These are phyloP conservation scores for Tetraodon nigroviridis DNA, from an alignment of 2,113 vertebrate genomes.

Conservation along the genomic window DNA sequence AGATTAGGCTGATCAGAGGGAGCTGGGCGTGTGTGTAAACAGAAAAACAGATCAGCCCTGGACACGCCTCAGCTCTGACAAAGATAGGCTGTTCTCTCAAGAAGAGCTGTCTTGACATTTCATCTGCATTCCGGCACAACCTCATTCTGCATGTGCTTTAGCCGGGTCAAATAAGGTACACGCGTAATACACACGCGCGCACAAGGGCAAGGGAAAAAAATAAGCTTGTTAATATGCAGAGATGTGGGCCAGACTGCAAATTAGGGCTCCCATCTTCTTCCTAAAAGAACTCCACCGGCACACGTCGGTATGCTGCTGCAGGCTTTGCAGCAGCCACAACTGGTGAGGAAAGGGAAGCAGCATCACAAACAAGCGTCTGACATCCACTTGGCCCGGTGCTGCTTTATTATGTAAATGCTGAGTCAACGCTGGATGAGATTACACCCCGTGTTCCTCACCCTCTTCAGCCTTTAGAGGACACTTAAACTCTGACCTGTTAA, in stretches of 20 bases:
- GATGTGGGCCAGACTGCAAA: background rate
- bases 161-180: constrained; percentile 23
- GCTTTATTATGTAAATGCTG: constrained; percentile 58
- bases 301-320: constrained; percentile 12
- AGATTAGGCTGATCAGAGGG: too few species aligned
- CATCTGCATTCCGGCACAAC: too few species aligned
- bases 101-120: too few species aligned
- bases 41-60: too few species aligned
- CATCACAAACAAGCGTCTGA: constrained; percentile 33
- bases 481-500: constrained; percentile 61
- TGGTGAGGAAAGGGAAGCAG: constrained; percentile 26
- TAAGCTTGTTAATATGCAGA: constrained; percentile 20
- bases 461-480: constrained; percentile 51
- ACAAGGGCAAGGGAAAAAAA: background rate
- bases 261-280: background rate
- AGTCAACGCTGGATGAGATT: constrained; percentile 54
- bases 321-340: constrained; percentile 39
- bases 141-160: constrained; percentile 9
- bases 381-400: constrained; percentile 48
- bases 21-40: too few species aligned
- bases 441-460: constrained; percentile 26
- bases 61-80: too few species aligned
- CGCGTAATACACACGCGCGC: constrained; percentile 17
- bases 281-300: background rate
- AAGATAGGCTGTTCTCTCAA: too few species aligned